Evolutionary conservation across 2,797 vertebrate genomes (phyloP).

Genomic region (Chaetophractus vellerosus): DNA sequence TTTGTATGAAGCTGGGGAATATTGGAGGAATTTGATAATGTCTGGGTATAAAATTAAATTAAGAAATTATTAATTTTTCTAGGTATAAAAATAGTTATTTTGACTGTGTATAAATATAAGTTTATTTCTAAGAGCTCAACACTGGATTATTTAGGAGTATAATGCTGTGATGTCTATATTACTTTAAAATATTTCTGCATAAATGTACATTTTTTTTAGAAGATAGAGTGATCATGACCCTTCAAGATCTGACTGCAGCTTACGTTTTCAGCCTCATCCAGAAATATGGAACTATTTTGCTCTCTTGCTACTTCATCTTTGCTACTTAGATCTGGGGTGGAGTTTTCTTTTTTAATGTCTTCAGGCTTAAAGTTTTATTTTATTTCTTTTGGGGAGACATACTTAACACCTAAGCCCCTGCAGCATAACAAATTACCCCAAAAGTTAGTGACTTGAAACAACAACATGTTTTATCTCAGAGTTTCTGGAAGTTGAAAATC

Average conservation of each 20-base stretch:
- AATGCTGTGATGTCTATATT: not conserved
- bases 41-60: not conserved
- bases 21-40: not conserved
- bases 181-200: not conserved
- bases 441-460: no score
- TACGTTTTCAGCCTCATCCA: conserved; percentile 16
- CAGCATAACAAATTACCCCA: no score
- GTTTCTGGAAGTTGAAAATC: no score
- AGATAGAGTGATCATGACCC: not conserved
- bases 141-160: not conserved
- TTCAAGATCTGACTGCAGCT: not conserved
- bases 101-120: not conserved
- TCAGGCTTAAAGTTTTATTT: no score
- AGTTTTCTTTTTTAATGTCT: no score
- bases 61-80: conserved; percentile 4
- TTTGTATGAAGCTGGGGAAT: conserved; percentile 1
- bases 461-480: no score
- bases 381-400: no score
- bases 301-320: no score
- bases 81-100: not conserved
- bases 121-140: conserved; percentile 19
- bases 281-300: not conserved
- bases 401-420: no score
- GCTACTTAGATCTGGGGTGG: no score
- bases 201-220: conserved; percentile 5